Base-by-base conservation (phyloP, 2,797 vertebrate species). In the Tokudaia tokunoshimensis region DNA sequence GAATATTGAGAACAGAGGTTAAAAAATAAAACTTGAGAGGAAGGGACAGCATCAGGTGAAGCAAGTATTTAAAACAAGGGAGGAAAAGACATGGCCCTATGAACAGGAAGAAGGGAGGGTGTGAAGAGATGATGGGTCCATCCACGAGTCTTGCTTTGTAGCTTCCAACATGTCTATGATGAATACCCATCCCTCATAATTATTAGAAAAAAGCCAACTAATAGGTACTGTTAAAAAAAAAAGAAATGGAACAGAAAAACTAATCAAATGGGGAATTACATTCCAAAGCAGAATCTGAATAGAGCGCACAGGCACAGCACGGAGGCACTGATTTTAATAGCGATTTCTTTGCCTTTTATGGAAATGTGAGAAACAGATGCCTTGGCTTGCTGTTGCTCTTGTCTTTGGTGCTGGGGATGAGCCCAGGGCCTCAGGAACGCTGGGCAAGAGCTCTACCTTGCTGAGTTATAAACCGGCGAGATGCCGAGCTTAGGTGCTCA, bases 351-450 rank as follows among this genome's bases (percentile, higher is more conserved):
- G 74, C 82, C 76, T 95, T 91, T 57, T 96, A 89, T 44, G 50
- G 94, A 94, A 57, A 94, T 76, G 78, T 91, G 74, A 92, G 94
- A 93, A 79, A 81, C 0, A 75, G n/a, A 44, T 29, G 93, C 52
- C 67, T 61, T 47, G 85, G 67, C 74, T 86, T 52, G 82, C 63
- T 44, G 59, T 55, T 52, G 11, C 20, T 24, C 13, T 41, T 78
- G 17, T 85, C 57, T 94, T 22, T 31, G 44, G 37, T 9, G 22
- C 19, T 15, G 63, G 15, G 76, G 67, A 22, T 10, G 31, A 74
- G 41, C 15, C 41, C 15, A 61, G 65, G 37, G 41, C 41, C 34
- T 52, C 55, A 14, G 20, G 55, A 34, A 61, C 31, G 3, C 37
- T 50, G 41, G 41, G 65, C 65, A 89, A 52, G 55, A 22, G 26